Conservation (phyloP, 2,888 invertebrate genomes). For the Spodoptera picta region DNA sequence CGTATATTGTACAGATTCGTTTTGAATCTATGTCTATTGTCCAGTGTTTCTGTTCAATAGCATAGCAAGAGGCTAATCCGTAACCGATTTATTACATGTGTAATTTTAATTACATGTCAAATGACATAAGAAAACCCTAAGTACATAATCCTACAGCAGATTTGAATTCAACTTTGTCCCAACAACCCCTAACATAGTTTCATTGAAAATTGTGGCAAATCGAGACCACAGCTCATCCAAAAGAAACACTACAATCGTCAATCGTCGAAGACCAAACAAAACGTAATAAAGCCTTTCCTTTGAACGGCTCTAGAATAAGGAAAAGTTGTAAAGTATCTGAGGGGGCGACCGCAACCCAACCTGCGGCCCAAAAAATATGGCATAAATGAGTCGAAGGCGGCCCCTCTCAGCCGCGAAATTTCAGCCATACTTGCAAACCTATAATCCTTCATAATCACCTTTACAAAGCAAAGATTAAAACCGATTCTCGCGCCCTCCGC, state of each 20-base stretch:
- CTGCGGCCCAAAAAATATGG: constrained; percentile 83
- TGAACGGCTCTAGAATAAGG: constrained; percentile 82
- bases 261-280: constrained; percentile 77
- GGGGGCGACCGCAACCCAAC: constrained; percentile 83
- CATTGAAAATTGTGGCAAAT: constrained; percentile 34
- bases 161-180: constrained; percentile 1
- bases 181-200: constrained; percentile 28
- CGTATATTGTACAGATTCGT: too few species aligned
- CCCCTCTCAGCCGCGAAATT: constrained; percentile 84
- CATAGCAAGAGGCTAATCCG: too few species aligned
- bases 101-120: too few species aligned
- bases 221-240: constrained; percentile 73
- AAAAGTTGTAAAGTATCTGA: constrained; percentile 83
- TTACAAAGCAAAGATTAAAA: constrained; percentile 90
- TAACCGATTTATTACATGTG: too few species aligned
- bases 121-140: too few species aligned
- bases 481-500: constrained; percentile 83
- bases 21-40: too few species aligned
- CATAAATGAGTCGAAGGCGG: constrained; percentile 81
- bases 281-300: constrained; percentile 82
- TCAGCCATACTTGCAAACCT: constrained; percentile 89
- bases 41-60: too few species aligned
- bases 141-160: too few species aligned
- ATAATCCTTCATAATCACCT: constrained; percentile 90
- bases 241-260: constrained; percentile 65